Evolutionary conservation across 2,113 vertebrate genomes (phyloP).

Genomic region (Phoenicopterus ruber): DNA sequence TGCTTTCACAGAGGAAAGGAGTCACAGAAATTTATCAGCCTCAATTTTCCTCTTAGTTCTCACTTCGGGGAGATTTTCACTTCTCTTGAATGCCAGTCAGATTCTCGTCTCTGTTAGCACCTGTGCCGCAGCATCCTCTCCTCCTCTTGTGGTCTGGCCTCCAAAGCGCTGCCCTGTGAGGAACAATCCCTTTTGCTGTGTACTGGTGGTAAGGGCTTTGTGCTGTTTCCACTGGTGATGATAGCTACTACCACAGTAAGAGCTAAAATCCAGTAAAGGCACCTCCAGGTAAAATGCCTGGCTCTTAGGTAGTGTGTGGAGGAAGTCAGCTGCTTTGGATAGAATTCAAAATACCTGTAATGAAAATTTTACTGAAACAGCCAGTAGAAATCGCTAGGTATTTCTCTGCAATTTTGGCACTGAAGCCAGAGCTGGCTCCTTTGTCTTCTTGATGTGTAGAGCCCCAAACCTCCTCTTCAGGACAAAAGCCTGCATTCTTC

Average conservation of each 20-base stretch:
- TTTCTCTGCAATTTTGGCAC: neutral
- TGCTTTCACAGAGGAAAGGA: neutral
- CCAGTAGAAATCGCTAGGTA: neutral
- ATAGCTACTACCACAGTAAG: neutral
- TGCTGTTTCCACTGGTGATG: neutral
- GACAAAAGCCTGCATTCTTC: neutral
- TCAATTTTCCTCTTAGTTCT: neutral
- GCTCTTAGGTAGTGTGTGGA: too few species aligned
- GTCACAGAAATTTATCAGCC: neutral
- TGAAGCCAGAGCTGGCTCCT: neutral
- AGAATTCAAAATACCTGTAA: neutral
- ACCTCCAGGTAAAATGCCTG: neutral
- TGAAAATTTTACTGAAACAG: neutral
- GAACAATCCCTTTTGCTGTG: neutral
- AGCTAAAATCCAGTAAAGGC: neutral
- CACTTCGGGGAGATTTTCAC: neutral
- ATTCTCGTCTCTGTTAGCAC: neutral
- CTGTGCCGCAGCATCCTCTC: neutral
- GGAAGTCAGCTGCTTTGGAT: neutral
- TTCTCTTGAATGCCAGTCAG: neutral
- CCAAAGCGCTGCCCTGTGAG: neutral
- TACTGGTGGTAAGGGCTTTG: neutral
- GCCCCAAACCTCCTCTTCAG: neutral
- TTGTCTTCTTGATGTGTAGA: neutral
- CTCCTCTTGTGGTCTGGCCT: neutral